Evolutionary conservation across 1,140 invertebrate genomes (phyloP).

Genomic region (Scylla paramamosain): DNA sequence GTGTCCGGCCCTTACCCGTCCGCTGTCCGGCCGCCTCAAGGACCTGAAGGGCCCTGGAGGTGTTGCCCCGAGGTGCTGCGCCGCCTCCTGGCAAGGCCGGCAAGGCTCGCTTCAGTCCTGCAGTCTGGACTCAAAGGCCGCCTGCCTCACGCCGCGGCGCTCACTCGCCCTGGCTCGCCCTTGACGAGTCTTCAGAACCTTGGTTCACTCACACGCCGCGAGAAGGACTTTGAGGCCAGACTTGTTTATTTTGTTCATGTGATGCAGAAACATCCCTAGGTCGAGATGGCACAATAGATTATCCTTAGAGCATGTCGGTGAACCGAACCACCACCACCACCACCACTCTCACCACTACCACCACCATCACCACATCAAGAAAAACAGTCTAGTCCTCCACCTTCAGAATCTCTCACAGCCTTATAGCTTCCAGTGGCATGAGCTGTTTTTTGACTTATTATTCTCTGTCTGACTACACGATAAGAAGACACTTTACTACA

Average conservation of each 20-base stretch:
- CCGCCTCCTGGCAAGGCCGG: constrained; percentile 47
- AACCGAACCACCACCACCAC: no score
- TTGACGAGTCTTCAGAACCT: no score
- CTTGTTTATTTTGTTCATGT: constrained; percentile 58
- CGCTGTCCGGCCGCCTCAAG: constrained; percentile 41
- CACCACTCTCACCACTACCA: no score
- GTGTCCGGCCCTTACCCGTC: constrained; percentile 40
- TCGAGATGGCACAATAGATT: no score
- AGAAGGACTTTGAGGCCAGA: constrained; percentile 62
- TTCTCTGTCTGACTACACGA: no score
- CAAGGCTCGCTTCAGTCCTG: constrained; percentile 39
- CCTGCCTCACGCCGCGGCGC: not conserved
- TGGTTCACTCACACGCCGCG: no score
- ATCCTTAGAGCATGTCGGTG: no score
- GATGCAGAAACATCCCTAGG: constrained; percentile 67
- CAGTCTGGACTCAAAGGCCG: constrained; percentile 66
- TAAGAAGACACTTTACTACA: not conserved
- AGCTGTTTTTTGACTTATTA: not conserved
- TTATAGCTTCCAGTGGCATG: constrained; percentile 40
- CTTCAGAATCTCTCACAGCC: constrained; percentile 1
- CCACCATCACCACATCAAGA: not conserved
- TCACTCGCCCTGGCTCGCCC: not conserved
- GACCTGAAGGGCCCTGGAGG: constrained; percentile 35
- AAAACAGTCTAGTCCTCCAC: constrained; percentile 14
- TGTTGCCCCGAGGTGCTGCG: constrained; percentile 19